Conservation (phyloP, 2,888 invertebrate genomes). For the Hesperia comma region DNA sequence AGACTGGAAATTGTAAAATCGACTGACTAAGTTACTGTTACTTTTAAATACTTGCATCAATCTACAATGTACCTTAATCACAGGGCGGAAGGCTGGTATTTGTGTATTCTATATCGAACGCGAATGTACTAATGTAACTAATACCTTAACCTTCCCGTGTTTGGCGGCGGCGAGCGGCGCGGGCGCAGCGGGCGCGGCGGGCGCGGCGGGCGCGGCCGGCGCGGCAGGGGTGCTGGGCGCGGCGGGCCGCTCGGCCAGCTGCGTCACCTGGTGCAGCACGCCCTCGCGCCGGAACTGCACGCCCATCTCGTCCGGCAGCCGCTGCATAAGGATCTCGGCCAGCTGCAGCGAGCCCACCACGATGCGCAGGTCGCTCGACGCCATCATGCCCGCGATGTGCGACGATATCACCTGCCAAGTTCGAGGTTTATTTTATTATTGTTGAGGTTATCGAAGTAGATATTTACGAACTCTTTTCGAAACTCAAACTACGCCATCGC, state of each 20-base stretch:
- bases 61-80: no score
- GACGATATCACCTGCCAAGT: slow-evolving; percentile 90
- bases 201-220: slow-evolving; percentile 34
- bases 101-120: no score
- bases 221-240: no score
- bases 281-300: slow-evolving; percentile 98
- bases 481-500: no score
- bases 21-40: no score
- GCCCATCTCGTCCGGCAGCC: slow-evolving; percentile 96
- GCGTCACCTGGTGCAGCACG: slow-evolving; percentile 94
- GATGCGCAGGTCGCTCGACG: slow-evolving; percentile 97
- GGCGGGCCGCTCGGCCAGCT: slow-evolving; percentile 54
- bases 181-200: slow-evolving; percentile 19
- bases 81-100: no score
- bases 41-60: no score
- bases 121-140: no score
- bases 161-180: slow-evolving; percentile 27
- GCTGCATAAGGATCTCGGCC: slow-evolving; percentile 98
- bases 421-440: background rate
- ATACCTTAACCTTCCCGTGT: slow-evolving; percentile 56
- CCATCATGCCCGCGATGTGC: slow-evolving; percentile 99
- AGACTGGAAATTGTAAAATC: no score
- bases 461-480: no score
- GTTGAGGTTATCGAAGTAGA: no score
- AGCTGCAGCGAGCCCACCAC: slow-evolving; percentile 98